Base-by-base conservation (phyloP, 2,888 invertebrate species). In the Omphaloscelis lunosa region DNA sequence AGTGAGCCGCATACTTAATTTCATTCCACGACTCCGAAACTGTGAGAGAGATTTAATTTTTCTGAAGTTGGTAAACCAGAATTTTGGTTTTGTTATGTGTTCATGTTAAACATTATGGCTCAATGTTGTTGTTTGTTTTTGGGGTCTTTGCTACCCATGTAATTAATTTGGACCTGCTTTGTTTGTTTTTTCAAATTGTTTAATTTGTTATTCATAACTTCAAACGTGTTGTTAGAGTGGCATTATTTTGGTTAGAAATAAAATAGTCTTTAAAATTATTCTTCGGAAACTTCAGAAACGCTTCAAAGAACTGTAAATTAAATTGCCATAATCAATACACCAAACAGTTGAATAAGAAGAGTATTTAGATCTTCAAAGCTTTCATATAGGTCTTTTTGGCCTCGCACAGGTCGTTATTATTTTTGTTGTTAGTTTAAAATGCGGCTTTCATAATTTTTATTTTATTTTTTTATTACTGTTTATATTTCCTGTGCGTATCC, bases 1-100 rank as follows among this genome's bases (percentile, higher is more conserved):
- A 82, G 83, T 77, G 77, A n/a, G 58, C 78, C 80, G 89, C 89
- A 91, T 91, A 89, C 90, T 89, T 92, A 90, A 92, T 92, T 90
- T 88, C 85, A 89, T 89, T 90, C 86, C 88, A 88, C 83, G 79
- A 78, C 65, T 84, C 58, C 63, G 62, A 75, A 84, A 80, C 78
- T 70, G 62, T 62, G 82, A 82, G 62, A 76, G 77, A 63, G 75
- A 78, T 85, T 84, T 75, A 83, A 82, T 84, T 86, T 89, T 86
- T 88, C 70, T 78, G 34, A 75, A 80, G 74, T 87, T 77, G 20
- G 53, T 51, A 75, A 71, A 79, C 29, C 66, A 61, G 23, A 82
- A 75, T 56, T 62, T 69, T 53, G 72, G 66, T 81, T 85, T 72
- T 77, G 76, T 78, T 79, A 81, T 72, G 71, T 75, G 39, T 58